Percentiles rank a stretch among this genome's conserved stretches.
Evolutionary conservation across 2,888 invertebrate genomes (phyloP).

Genomic region (Hypomecis atomaria): DNA sequence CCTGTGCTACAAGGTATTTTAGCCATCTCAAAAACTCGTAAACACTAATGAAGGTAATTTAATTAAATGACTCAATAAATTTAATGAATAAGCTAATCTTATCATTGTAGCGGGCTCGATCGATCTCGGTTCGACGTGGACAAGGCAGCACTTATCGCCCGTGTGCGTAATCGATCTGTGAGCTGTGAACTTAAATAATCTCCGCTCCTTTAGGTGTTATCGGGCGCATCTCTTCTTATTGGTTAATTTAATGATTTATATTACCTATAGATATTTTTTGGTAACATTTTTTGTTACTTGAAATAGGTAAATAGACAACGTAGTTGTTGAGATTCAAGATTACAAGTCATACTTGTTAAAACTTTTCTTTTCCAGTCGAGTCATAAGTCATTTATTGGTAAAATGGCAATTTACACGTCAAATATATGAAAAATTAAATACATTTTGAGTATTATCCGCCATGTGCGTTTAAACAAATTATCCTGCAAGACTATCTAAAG

Average conservation of each 20-base stretch:
- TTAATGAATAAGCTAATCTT: constrained; percentile 45
- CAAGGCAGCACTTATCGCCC: constrained; percentile 51
- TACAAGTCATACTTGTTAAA: too few species aligned
- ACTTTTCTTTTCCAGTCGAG: too few species aligned
- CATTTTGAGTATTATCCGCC: too few species aligned
- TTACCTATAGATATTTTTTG: background rate
- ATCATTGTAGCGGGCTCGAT: constrained; percentile 53
- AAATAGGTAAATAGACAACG: too few species aligned
- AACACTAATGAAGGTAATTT: constrained; percentile 18
- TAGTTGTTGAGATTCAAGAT: too few species aligned
- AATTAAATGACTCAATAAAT: constrained; percentile 26
- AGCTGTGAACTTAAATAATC: constrained; percentile 31
- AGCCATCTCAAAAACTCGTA: background rate
- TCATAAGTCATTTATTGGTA: too few species aligned
- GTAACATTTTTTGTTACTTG: too few species aligned
- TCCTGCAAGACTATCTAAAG: too few species aligned
- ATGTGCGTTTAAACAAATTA: too few species aligned
- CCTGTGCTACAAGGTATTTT: too few species aligned
- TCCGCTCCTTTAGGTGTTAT: constrained; percentile 20
- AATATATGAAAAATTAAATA: too few species aligned
- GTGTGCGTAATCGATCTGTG: constrained; percentile 47
- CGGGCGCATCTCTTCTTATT: constrained; percentile 3
- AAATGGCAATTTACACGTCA: too few species aligned
- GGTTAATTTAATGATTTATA: background rate
- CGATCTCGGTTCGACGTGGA: constrained; percentile 58